phyloP scores from a whole-genome alignment of 2,797 vertebrate species.

The Danio jaintianensis region DNA sequence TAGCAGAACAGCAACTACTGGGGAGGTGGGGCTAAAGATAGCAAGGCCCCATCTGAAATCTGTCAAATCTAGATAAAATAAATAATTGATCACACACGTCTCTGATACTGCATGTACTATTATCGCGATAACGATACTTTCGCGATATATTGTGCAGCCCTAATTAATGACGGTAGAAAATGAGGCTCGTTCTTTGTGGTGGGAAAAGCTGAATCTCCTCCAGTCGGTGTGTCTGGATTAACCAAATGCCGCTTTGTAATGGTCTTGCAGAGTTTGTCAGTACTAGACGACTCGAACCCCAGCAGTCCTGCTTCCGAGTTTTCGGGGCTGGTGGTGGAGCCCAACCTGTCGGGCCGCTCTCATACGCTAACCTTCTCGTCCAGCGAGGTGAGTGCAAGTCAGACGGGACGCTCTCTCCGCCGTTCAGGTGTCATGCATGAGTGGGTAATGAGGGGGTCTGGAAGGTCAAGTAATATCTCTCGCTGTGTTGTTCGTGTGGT shows the following conservation, averaged over 20 bases:
- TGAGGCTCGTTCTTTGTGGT: not conserved
- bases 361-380: conserved; percentile 97
- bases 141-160: too few relatives aligned
- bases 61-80: too few relatives aligned
- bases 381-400: conserved; percentile 89
- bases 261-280: conserved; percentile 93
- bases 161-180: too few relatives aligned
- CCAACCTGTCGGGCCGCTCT: conserved; percentile 93
- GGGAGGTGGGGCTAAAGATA: too few relatives aligned
- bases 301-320: conserved; percentile 89
- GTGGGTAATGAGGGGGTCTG: not conserved
- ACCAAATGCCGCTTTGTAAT: conserved; percentile 86
- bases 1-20: too few relatives aligned
- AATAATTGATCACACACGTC: too few relatives aligned
- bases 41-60: too few relatives aligned
- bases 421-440: conserved; percentile 1
- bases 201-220: not conserved
- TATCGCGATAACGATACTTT: too few relatives aligned
- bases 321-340: conserved; percentile 92
- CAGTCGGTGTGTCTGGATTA: conserved; percentile 66
- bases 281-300: conserved; percentile 92
- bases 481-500: not conserved
- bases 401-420: not conserved
- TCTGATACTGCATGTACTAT: too few relatives aligned
- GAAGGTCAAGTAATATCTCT: conserved; percentile 32